Evolutionary conservation across 2,113 vertebrate genomes (phyloP).

Genomic region (Brachionichthys hirsutus): DNA sequence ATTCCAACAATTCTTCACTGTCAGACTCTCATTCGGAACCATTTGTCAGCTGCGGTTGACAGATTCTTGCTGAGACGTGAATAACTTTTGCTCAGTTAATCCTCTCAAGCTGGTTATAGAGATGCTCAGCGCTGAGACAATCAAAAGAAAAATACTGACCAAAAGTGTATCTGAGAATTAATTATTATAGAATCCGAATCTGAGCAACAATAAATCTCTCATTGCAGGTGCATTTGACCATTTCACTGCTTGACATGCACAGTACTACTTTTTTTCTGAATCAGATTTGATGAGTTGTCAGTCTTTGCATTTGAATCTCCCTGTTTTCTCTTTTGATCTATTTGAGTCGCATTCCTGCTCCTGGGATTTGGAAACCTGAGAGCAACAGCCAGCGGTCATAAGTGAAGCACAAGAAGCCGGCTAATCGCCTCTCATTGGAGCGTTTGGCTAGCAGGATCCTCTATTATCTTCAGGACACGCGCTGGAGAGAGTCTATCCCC

Average conservation of each 20-base stretch:
- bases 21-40: slow-evolving; percentile 50
- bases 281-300: neutral
- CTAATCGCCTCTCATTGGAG: slow-evolving; percentile 56
- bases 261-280: too few species aligned
- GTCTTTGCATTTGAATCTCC: slow-evolving; percentile 8
- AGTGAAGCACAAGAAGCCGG: slow-evolving; percentile 18
- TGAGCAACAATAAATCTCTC: neutral
- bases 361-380: slow-evolving; percentile 53
- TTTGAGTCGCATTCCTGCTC: slow-evolving; percentile 51
- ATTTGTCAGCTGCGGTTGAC: slow-evolving; percentile 50
- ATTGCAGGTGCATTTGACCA: neutral
- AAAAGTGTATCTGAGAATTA: too few species aligned
- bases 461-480: slow-evolving; percentile 58
- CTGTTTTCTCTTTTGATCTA: slow-evolving; percentile 11
- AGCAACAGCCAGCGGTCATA: slow-evolving; percentile 22
- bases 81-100: too few species aligned
- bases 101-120: too few species aligned
- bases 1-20: slow-evolving; percentile 69
- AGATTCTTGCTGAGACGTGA: slow-evolving; percentile 47
- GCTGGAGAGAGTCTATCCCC: slow-evolving; percentile 53
- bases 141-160: too few species aligned
- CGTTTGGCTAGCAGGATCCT: slow-evolving; percentile 47
- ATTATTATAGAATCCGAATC: too few species aligned
- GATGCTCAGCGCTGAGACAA: too few species aligned
- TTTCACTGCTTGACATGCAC: neutral